Conservation (phyloP, 2,797 vertebrate genomes). For the Dromococcyx pavoninus region DNA sequence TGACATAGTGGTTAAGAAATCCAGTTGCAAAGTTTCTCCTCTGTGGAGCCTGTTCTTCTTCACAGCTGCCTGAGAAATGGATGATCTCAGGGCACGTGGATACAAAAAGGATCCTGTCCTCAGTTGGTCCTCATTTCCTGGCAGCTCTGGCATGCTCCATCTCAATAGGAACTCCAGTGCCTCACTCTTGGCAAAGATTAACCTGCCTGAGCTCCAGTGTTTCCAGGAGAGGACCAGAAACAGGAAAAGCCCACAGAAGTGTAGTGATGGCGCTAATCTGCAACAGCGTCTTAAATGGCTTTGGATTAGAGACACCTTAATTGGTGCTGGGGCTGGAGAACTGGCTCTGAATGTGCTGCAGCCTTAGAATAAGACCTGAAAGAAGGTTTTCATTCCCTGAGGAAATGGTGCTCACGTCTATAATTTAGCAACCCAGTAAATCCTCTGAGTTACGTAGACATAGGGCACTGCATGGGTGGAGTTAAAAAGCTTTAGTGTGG, state of each 20-base stretch:
- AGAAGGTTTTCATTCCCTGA: background rate
- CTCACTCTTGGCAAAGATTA: background rate
- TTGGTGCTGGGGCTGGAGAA: background rate
- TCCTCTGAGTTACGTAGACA: accelerated
- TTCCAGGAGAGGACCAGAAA: background rate
- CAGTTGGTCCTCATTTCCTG: background rate
- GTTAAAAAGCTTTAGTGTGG: background rate
- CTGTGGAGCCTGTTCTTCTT: background rate
- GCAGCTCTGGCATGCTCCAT: background rate
- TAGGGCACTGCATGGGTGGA: background rate
- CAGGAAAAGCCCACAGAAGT: background rate
- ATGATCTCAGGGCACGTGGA: background rate
- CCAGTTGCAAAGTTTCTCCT: background rate
- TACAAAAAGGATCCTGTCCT: background rate
- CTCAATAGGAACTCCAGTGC: background rate
- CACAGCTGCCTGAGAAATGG: background rate
- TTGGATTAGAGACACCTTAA: accelerated
- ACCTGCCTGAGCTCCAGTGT: background rate
- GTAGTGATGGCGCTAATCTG: background rate
- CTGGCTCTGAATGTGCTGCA: background rate
- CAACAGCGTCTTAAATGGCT: background rate
- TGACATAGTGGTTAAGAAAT: accelerated
- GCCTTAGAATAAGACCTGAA: background rate
- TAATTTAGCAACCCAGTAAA: background rate
- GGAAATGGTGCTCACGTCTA: background rate